A percentile compares a stretch with the other conserved stretches of the same genome.
phyloP scores from a whole-genome alignment of 2,113 vertebrate genomes.

The Hoplias malabaricus region DNA sequence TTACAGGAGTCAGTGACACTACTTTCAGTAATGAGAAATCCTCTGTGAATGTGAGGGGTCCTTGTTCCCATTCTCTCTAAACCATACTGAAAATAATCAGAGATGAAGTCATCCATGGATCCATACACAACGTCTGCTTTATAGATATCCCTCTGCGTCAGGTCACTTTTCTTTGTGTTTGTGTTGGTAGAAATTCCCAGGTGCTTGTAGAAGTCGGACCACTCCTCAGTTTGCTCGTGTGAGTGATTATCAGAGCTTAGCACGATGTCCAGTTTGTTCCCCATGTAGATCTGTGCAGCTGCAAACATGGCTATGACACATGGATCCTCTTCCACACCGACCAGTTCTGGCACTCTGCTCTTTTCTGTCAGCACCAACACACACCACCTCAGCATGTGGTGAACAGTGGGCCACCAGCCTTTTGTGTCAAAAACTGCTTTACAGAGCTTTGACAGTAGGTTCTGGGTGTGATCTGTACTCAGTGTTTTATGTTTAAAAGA shows the following conservation, averaged over 20 bases:
- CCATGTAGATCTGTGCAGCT: slow-evolving; percentile 2
- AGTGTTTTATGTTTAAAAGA: background rate
- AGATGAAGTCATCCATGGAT: slow-evolving; percentile 35
- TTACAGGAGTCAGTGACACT: too few species aligned
- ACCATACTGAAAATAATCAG: slow-evolving; percentile 23
- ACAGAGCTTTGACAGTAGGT: background rate
- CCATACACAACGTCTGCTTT: slow-evolving; percentile 39
- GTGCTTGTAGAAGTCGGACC: too few species aligned
- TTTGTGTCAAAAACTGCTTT: background rate
- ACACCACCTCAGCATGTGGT: background rate
- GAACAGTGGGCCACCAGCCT: background rate
- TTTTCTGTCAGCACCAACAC: background rate
- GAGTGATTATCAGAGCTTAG: slow-evolving; percentile 5
- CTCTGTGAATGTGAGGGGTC: too few species aligned
- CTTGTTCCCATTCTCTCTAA: background rate
- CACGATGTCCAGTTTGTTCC: slow-evolving; percentile 33
- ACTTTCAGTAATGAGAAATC: too few species aligned
- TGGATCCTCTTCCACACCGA: slow-evolving; percentile 22
- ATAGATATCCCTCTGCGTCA: slow-evolving; percentile 16
- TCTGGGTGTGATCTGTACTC: background rate
- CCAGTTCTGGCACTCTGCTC: background rate
- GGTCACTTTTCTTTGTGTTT: background rate
- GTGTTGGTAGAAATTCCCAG: too few species aligned
- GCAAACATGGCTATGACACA: slow-evolving; percentile 22
- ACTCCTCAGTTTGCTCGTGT: background rate